Percentiles rank a stretch among this genome's conserved stretches.
Conservation (phyloP, 2,888 invertebrate species). For the Meiosimyza decipiens region DNA sequence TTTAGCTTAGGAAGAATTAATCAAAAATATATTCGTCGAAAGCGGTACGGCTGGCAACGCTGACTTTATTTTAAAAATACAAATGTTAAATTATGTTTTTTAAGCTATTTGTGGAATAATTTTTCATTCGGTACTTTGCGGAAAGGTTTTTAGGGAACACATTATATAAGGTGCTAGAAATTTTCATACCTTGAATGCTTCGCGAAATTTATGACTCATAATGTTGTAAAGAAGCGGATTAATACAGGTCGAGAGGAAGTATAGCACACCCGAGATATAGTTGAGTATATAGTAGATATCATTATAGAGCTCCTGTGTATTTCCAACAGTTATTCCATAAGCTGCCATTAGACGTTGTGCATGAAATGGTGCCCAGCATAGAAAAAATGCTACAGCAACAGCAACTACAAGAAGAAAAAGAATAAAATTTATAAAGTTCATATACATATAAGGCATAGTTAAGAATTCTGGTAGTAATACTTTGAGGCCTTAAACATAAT, state of each 20-base stretch:
- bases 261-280: slow-evolving; percentile 75
- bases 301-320: slow-evolving; percentile 65
- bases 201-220: slow-evolving; percentile 78
- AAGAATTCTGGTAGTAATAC: no score
- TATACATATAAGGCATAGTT: no score
- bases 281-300: slow-evolving; percentile 74
- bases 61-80: no score
- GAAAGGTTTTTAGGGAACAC: no score
- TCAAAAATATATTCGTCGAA: no score
- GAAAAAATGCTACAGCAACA: slow-evolving; percentile 83
- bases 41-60: no score
- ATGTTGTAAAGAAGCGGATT: slow-evolving; percentile 78
- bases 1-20: no score
- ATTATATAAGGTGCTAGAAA: background rate
- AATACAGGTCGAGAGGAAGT: slow-evolving; percentile 76
- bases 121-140: no score
- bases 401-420: slow-evolving; percentile 73
- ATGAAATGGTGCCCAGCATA: slow-evolving; percentile 94
- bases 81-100: no score
- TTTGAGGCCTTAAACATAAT: no score
- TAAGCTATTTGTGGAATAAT: no score
- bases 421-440: no score
- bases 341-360: slow-evolving; percentile 88
- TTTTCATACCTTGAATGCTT: slow-evolving; percentile 73
- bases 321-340: slow-evolving; percentile 70